Conservation (phyloP, 2,888 invertebrate species). For the Erebia aethiops region DNA sequence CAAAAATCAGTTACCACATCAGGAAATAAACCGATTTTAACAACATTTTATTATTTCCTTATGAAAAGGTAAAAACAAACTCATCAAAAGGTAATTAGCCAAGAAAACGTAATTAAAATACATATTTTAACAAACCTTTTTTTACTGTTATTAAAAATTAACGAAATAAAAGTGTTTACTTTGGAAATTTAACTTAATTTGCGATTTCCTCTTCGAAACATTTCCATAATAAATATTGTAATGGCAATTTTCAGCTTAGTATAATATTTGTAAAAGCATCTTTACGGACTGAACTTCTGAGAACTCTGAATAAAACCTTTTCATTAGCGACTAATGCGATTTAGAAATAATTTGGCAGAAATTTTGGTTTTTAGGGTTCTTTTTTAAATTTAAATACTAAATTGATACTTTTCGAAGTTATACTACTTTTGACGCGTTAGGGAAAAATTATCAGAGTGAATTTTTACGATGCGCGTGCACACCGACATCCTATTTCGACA, state of each 20-base stretch:
- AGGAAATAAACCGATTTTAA: too few species aligned
- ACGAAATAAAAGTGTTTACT: not conserved
- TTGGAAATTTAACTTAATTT: constrained; percentile 13
- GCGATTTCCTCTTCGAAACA: constrained; percentile 16
- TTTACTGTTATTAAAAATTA: not conserved
- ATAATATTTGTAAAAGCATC: constrained; percentile 22
- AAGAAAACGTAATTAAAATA: not conserved
- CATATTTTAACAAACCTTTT: not conserved
- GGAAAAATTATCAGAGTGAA: too few species aligned
- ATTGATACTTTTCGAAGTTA: too few species aligned
- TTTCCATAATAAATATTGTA: constrained; percentile 26
- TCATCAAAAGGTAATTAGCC: too few species aligned
- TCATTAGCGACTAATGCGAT: constrained; percentile 21
- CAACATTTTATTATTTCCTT: too few species aligned
- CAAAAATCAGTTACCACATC: too few species aligned
- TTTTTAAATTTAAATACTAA: constrained; percentile 18
- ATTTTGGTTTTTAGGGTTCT: constrained; percentile 1
- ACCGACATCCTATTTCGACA: too few species aligned
- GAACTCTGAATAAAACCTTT: constrained; percentile 20
- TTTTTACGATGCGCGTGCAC: too few species aligned
- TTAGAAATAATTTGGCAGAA: constrained; percentile 22
- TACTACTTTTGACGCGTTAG: too few species aligned
- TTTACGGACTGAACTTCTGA: constrained; percentile 4
- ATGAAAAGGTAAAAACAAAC: too few species aligned
- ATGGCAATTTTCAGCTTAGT: constrained; percentile 20